Conservation (phyloP, 2,113 vertebrate genomes). For the Ploceus nigricollis region DNA sequence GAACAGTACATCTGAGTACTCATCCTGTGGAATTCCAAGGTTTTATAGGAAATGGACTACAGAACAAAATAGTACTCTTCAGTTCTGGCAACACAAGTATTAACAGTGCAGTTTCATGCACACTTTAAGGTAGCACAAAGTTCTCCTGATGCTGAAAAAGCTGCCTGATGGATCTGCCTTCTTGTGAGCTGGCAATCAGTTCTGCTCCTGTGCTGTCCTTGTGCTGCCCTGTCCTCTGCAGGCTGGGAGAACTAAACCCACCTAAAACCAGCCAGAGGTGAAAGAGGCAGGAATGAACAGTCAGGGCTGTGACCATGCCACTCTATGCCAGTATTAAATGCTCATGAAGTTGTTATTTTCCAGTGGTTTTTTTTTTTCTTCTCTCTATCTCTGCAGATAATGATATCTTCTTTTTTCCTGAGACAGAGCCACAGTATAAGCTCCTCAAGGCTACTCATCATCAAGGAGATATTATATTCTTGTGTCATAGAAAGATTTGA, state of each 20-base stretch:
- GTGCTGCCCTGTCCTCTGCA: background rate
- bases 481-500: background rate
- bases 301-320: background rate
- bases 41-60: background rate
- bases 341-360: background rate
- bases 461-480: background rate
- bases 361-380: background rate
- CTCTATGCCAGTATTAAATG: background rate
- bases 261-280: background rate
- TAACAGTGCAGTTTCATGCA: accelerated
- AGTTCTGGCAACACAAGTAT: background rate
- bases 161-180: background rate
- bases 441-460: background rate
- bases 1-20: background rate
- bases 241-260: background rate
- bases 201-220: background rate
- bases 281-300: background rate
- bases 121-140: background rate
- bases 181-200: background rate
- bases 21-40: background rate
- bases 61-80: background rate
- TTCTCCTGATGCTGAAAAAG: background rate
- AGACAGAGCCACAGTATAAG: background rate
- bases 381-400: background rate
- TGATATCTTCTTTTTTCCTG: background rate